A percentile compares a stretch with the other conserved stretches of the same genome.
phyloP scores from a whole-genome alignment of 2,113 vertebrate species.

The Grammomys dolichurus region DNA sequence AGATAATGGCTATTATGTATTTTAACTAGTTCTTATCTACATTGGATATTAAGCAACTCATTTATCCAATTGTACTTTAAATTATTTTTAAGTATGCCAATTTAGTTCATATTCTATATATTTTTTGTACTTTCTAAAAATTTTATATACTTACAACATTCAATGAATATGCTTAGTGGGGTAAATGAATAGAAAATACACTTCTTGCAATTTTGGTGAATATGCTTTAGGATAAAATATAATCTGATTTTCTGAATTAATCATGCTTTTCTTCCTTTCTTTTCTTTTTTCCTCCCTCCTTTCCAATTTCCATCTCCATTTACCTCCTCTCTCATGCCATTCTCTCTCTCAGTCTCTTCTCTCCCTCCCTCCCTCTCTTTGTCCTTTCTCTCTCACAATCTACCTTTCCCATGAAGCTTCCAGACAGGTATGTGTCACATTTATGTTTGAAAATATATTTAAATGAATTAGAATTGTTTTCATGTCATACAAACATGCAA shows the following conservation, averaged over 20 bases:
- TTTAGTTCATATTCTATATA: background rate
- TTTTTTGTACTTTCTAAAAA: background rate
- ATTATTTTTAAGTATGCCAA: background rate
- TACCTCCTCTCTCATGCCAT: rapidly evolving
- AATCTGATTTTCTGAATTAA: background rate
- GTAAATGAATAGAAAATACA: background rate
- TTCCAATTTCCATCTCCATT: too few species aligned
- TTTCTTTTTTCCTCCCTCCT: background rate
- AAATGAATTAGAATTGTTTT: background rate
- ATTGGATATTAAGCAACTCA: background rate
- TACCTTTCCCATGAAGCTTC: too few species aligned
- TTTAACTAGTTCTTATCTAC: background rate
- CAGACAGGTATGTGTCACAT: background rate
- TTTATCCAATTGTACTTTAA: background rate
- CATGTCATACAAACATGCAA: background rate
- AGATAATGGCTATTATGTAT: background rate
- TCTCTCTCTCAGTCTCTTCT: background rate
- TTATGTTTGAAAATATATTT: background rate
- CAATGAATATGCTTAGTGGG: background rate
- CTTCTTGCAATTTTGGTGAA: background rate
- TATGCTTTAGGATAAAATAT: background rate
- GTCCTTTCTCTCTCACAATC: too few species aligned
- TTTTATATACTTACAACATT: background rate
- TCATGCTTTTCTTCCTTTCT: background rate
- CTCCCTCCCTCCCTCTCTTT: background rate